Base-by-base conservation (phyloP, 2,888 invertebrate species). In the Oxycera nigricornis region DNA sequence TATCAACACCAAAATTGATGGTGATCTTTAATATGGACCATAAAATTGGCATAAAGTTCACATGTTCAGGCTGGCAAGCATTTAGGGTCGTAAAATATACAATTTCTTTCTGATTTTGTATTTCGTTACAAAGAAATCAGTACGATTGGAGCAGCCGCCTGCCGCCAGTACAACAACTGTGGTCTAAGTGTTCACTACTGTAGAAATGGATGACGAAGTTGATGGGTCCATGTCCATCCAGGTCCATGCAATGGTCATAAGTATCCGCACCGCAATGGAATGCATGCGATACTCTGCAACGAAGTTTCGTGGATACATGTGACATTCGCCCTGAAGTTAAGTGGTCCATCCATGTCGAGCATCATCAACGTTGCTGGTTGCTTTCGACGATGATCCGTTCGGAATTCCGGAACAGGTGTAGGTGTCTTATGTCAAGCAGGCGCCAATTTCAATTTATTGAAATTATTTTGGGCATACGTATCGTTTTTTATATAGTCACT, bases 21-120 rank as follows among this genome's bases (percentile, higher is more conserved):
- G 50, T 28, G 50, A 50, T 68, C 68, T 68, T 68, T 50, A 68
- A 46, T 68, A 50, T 30, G 17, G 20, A 20, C 68, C n/a, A 68
- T 68, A 68, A 68, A 68, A 50, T 68, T 68, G 50, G 68, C 68
- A 52, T 68, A 68, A 68, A 68, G 68, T 68, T 68, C 68, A 50
- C 68, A 30, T 68, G 20, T 50, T 9, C 50, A 20, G 52, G 68
- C 50, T 68, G 41, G 39, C 20, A 50, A 39, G 50, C 20, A 68
- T 68, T 68, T 50, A 68, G 68, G 17, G 50, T 30, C 30, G 52
- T 68, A 68, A 68, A 68, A 50, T 26, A 46, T 28, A 30, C 30
- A 68, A 68, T 50, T 68, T 65, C 65, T 41, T 52, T 50, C 22
- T 22, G 68, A 68, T 68, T 52, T 17, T 30, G 20, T 28, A 28